phyloP scores from a whole-genome alignment of 2,888 invertebrate genomes.

The Polymixis flavicincta region DNA sequence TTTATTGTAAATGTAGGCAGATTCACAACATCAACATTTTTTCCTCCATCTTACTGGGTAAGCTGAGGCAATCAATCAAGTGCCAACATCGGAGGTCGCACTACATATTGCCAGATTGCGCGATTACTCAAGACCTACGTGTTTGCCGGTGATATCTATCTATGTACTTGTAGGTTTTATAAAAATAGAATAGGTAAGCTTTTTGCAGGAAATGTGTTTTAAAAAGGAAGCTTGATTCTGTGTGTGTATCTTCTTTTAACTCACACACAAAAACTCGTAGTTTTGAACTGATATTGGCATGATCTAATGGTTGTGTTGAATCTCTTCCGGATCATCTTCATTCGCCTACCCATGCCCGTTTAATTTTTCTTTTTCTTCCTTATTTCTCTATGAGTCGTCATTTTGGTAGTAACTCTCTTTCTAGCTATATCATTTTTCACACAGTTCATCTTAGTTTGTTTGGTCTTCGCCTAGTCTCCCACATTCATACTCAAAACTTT shows the following conservation, averaged over 20 bases:
- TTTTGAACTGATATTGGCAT: neutral
- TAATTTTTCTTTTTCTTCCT: too few species aligned
- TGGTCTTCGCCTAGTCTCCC: too few species aligned
- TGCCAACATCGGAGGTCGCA: constrained; percentile 49
- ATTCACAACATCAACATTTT: constrained; percentile 51
- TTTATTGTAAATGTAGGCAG: constrained; percentile 43
- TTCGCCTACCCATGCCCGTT: neutral
- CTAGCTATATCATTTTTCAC: too few species aligned
- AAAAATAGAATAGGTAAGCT: neutral
- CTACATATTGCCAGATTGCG: constrained; percentile 55
- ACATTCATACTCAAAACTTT: too few species aligned
- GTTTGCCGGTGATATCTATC: constrained; percentile 34
- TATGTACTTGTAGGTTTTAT: constrained; percentile 26
- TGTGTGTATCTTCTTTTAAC: too few species aligned
- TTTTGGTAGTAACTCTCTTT: too few species aligned
- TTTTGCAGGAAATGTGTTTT: neutral
- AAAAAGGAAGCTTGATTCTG: neutral
- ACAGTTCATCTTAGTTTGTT: too few species aligned
- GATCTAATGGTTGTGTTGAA: neutral
- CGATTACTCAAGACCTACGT: constrained; percentile 61
- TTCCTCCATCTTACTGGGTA: constrained; percentile 38
- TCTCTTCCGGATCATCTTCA: neutral
- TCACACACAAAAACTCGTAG: neutral
- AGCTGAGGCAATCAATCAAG: constrained; percentile 58
- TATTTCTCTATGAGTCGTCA: too few species aligned